These are phyloP conservation scores for Poeciliopsis infans DNA, from an alignment of 2,797 vertebrate genomes.

Conservation along the genomic window DNA sequence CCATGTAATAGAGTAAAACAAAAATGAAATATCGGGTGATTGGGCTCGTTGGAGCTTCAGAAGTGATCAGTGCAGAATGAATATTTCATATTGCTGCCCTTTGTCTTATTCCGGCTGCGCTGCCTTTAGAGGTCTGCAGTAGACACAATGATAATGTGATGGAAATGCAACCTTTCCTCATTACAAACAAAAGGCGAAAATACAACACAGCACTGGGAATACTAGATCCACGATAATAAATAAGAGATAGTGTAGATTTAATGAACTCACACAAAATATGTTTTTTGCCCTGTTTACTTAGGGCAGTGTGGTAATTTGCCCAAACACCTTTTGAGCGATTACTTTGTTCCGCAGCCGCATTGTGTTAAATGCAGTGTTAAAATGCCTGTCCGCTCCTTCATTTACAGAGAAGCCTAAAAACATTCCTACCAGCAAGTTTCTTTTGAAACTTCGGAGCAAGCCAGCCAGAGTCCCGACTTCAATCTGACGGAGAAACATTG, in stretches of 20 bases:
- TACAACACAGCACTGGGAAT: slow-evolving; percentile 46
- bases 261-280: slow-evolving; percentile 6
- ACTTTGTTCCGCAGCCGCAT: neutral
- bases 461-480: neutral
- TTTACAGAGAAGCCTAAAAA: neutral
- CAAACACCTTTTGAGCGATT: neutral
- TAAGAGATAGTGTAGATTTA: slow-evolving; percentile 49
- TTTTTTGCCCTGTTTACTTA: neutral
- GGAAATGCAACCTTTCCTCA: slow-evolving; percentile 22
- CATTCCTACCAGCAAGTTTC: too few relatives aligned
- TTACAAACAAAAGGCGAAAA: slow-evolving; percentile 47
- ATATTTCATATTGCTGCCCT: slow-evolving; percentile 42
- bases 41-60: slow-evolving; percentile 47
- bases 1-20: slow-evolving; percentile 32
- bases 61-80: slow-evolving; percentile 37
- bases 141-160: neutral
- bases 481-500: neutral
- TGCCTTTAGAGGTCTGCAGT: slow-evolving; percentile 23
- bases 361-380: neutral
- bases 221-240: slow-evolving; percentile 55
- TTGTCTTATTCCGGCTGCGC: slow-evolving; percentile 21
- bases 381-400: neutral
- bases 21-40: slow-evolving; percentile 34
- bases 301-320: neutral
- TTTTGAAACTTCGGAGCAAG: neutral